Base-by-base conservation (phyloP, 1,140 invertebrate species). In the Globodera rostochiensis region DNA sequence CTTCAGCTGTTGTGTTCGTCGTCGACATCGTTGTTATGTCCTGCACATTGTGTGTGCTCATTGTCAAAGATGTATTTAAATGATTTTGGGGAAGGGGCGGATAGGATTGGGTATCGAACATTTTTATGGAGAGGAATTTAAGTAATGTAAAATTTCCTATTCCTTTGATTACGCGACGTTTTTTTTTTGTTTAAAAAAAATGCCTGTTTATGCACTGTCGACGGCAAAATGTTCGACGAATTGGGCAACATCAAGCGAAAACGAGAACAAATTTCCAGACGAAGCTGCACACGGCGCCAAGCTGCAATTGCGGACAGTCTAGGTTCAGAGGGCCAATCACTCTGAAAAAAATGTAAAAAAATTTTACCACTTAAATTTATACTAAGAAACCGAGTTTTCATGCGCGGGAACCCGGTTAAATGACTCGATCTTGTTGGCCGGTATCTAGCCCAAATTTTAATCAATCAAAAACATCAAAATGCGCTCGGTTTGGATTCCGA, bases 311-410 rank as follows among this genome's bases (percentile, higher is more conserved):
- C 88, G 6, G 67, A 81, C 46, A 88, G 50, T 6, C 83, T 70
- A 3, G 83, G 73, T 64, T 83, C 80, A 25, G 84, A 80, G 3
- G 89, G 89, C 88, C 88, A 89, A 21, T 88, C 79, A 19, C 85
- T 69, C 80, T 84, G 36, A 77, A 85, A 64, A 21, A 53, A 53
- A 53, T 53, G 7, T 53, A 53, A 5, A 36, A 36, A 36, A 36
- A 36, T 36, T 36, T 36, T 2, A 36, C 36, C 36, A 36, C 36
- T 25, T 25, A 25, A 25, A 25, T 25, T 25, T 25, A 25, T 0
- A 25, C 25, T 1, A 25, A 25, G 25, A 25, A 25, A 25, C 25
- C 25, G 25, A 25, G 1, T 25, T 25, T 25, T 25, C 25, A 25
- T 25, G 25, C 25, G 25, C 25, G 25, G 2, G 36, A 36, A 36